Percentiles rank a stretch among this genome's conserved stretches.
Evolutionary conservation across 1,140 invertebrate genomes (phyloP).

Genomic region (Caenorhabditis inopinata): DNA sequence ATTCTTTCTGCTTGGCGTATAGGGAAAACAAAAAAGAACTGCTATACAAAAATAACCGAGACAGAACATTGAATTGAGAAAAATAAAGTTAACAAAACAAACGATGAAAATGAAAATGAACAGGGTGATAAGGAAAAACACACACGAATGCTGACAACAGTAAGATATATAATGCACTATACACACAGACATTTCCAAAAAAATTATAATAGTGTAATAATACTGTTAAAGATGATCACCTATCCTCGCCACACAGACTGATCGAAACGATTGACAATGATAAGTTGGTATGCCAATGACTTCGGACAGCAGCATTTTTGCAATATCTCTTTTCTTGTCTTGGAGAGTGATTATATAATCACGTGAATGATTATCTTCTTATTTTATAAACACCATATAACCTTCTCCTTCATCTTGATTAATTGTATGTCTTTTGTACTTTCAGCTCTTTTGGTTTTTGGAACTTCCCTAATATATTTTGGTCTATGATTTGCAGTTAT

Average conservation of each 20-base stretch:
- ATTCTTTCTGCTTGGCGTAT: too few species aligned
- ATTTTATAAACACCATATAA: not conserved
- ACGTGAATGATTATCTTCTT: conserved; percentile 23
- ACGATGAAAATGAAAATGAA: not conserved
- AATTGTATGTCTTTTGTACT: conserved; percentile 9
- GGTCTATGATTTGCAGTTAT: not conserved
- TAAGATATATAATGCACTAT: not conserved
- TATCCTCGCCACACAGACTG: conserved; percentile 27
- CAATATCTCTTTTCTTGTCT: not conserved
- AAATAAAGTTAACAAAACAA: not conserved
- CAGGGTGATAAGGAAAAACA: not conserved
- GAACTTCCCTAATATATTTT: not conserved
- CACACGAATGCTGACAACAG: conserved; percentile 7
- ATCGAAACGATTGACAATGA: conserved; percentile 13
- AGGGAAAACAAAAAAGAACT: too few species aligned
- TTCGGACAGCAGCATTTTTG: not conserved
- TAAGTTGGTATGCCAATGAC: not conserved
- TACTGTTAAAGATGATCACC: conserved; percentile 27
- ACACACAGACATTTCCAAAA: not conserved
- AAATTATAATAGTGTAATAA: conserved; percentile 15
- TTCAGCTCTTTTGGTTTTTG: not conserved
- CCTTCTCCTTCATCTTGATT: not conserved
- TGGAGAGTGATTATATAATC: not conserved
- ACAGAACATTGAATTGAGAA: conserved; percentile 19
- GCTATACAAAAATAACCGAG: too few species aligned